phyloP scores from a whole-genome alignment of 2,888 invertebrate genomes.

The Meandrusa payeni region DNA sequence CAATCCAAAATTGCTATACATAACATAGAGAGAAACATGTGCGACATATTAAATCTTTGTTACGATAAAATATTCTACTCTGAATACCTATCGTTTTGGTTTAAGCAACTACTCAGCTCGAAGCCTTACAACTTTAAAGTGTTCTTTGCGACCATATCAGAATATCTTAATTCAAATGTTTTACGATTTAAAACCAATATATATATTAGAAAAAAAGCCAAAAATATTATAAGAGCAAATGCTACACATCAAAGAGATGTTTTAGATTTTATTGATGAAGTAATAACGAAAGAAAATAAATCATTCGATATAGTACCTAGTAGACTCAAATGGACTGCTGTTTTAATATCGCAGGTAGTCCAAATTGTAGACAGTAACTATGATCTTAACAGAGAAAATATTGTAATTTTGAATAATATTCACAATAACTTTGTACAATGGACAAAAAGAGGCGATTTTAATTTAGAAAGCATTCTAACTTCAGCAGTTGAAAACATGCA shows the following conservation, averaged over 20 bases:
- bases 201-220: slow-evolving; percentile 38
- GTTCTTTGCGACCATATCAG: slow-evolving; percentile 35
- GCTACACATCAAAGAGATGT: slow-evolving; percentile 39
- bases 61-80: slow-evolving; percentile 40
- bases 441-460: slow-evolving; percentile 10
- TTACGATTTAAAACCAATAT: slow-evolving; percentile 38
- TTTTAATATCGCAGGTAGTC: slow-evolving; percentile 36
- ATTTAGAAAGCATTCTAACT: slow-evolving; percentile 33
- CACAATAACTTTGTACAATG: slow-evolving; percentile 7
- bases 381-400: slow-evolving; percentile 32
- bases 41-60: slow-evolving; percentile 41
- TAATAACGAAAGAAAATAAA: slow-evolving; percentile 37
- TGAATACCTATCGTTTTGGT: slow-evolving; percentile 45
- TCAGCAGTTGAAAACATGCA: slow-evolving; percentile 38
- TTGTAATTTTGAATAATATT: slow-evolving; percentile 21
- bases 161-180: slow-evolving; percentile 36
- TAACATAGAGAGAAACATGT: slow-evolving; percentile 39
- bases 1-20: slow-evolving; percentile 44
- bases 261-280: slow-evolving; percentile 49
- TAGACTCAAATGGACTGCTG: slow-evolving; percentile 33
- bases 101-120: slow-evolving; percentile 37
- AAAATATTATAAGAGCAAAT: slow-evolving; percentile 32
- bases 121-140: slow-evolving; percentile 31
- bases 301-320: slow-evolving; percentile 34
- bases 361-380: slow-evolving; percentile 41